Evolutionary conservation across 1,140 invertebrate genomes (phyloP), one percentile per base, ranked within the genome.

Genomic region (Orius insidiosus): DNA sequence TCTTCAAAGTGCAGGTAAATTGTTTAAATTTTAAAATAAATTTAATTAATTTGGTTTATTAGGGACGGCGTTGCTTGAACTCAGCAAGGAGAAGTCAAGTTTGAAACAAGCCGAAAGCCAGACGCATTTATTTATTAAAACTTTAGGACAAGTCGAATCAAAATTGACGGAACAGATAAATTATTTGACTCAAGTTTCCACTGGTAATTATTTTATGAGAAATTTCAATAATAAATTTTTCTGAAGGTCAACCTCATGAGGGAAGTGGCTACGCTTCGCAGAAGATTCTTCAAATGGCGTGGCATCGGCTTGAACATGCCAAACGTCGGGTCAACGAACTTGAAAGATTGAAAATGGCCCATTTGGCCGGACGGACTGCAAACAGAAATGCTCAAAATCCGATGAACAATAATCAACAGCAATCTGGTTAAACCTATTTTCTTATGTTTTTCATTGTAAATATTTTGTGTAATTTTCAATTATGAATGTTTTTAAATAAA

Each of bases 121-220:
- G 52, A 86, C 87, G 0, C 77, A 80, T 56, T 80, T 81, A 51
- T 96, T 95, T 62, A 61, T 94, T 4, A 92, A 94, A 65, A 88
- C 85, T 9, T 61, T 96, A 5, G 78, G 76, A 56, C 75, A 76
- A 55, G 85, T 95, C 0, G 92, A 96, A 63, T 78, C 75, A 1
- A 89, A 88, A 64, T 64, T 95, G 3, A 84, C 80, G 44, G 86
- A 93, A 56, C 89, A 96, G 65, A 94, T 96, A 2, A 89, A 88
- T 65, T 95, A 95, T 63, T 67, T 96, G 10, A 94, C 86, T 3
- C 89, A 95, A 75, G 89, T 95, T 9, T 94, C 90, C 6, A 96
- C 92, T 54, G 87, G 76, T 78, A n/a, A n/a, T n/a, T n/a, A n/a
- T n/a, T n/a, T n/a, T n/a, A n/a, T n/a, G n/a, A n/a, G 7, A 4